Evolutionary conservation across 2,113 vertebrate genomes (phyloP), one percentile per base, ranked within the genome.

Genomic region (Platysternon megacephalum): DNA sequence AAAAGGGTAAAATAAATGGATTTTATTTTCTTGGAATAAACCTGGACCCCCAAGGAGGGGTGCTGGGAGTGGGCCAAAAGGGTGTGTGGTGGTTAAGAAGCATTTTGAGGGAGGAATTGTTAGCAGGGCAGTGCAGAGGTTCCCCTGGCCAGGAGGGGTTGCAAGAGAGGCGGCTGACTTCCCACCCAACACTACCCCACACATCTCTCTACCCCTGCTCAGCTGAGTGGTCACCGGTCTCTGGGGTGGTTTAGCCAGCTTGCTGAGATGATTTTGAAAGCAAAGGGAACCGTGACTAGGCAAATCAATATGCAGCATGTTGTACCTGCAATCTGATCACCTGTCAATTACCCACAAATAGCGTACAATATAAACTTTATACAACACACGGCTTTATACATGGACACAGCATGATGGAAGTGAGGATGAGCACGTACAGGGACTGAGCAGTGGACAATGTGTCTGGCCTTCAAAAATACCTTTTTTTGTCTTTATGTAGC

Each of bases 371-470:
- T 49, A 51, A 52, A 82, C 24, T 10, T 26, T 10, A 26, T 19
- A 26, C 35, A 46, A 49, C 17, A 11, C 10, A 5, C 5, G 6
- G 1, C 0, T 5, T 2, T 68, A 17, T 29, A 7, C 72, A 48
- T n/a, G 35, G 2, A 46, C 49, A 80, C n/a, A 56, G 26, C 0
- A 0, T 8, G 5, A 14, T 2, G 29, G 87, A 5, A 68, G 16
- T 11, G 82, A 65, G 0, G 0, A 3, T 12, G 1, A 65, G 35
- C 29, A 35, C 7, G 35, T 68, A n/a, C 32, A 68, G 14, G 17
- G 35, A n/a, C 7, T 17, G 4, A 68, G 35, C 17, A n/a, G 32
- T 68, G 3, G 14, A 17, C 35, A 35, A 19, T 16, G 3, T 68
- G 7, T 10, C 14, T n/a, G 65, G 14, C 14, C 35, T n/a, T 68